A percentile compares a stretch with the other conserved stretches of the same genome.
Conservation (phyloP, 2,888 invertebrate genomes). For the Patella ulyssiponensis region DNA sequence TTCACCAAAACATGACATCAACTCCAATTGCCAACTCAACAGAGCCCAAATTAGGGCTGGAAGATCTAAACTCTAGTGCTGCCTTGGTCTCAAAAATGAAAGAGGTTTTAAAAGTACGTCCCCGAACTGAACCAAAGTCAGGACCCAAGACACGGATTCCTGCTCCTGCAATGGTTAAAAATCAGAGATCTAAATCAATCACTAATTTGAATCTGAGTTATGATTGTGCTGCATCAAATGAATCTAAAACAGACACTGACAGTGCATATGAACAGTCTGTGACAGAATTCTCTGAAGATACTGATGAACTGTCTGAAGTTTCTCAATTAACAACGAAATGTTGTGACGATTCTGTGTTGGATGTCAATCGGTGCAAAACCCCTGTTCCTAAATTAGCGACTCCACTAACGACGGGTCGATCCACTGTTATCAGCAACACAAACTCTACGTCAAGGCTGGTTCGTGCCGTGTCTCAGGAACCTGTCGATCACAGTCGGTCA, state of each 20-base stretch:
- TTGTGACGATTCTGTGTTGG: constrained; percentile 40
- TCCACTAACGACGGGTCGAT: constrained; percentile 63
- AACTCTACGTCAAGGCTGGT: constrained; percentile 36
- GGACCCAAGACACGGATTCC: constrained; percentile 52
- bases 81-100: constrained; percentile 56
- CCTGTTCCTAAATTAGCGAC: constrained; percentile 56
- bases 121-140: constrained; percentile 48
- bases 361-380: constrained; percentile 48
- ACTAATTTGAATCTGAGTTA: constrained; percentile 38
- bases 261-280: constrained; percentile 15
- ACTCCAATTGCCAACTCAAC: constrained; percentile 10
- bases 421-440: constrained; percentile 51
- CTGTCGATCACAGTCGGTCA: constrained; percentile 20
- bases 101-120: constrained; percentile 58
- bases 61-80: constrained; percentile 28
- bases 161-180: constrained; percentile 47
- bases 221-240: background rate
- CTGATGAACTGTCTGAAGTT: constrained; percentile 25
- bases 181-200: constrained; percentile 51
- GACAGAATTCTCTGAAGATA: constrained; percentile 17
- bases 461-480: constrained; percentile 44
- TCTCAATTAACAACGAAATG: constrained; percentile 23
- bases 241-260: constrained; percentile 13
- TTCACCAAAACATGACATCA: constrained; percentile 29
- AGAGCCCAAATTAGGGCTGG: background rate